Conservation (phyloP, 1,140 invertebrate species). For the Drosophila pachea region DNA sequence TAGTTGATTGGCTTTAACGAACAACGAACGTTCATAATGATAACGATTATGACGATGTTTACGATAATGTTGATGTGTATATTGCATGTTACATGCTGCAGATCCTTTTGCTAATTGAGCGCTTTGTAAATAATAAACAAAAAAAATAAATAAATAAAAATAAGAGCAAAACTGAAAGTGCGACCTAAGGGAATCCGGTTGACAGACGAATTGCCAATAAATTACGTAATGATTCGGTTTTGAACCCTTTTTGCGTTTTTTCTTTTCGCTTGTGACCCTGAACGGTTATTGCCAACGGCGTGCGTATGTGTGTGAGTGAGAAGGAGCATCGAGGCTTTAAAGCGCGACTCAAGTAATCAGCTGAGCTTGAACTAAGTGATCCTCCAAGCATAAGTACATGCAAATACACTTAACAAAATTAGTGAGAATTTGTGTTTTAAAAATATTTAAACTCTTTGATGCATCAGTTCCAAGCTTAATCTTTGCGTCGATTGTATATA, state of each 20-base stretch:
- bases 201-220: slow-evolving; percentile 5
- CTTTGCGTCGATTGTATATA: too few relatives aligned
- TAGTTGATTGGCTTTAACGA: slow-evolving; percentile 38
- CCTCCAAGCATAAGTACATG: slow-evolving; percentile 29
- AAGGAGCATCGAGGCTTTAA: slow-evolving; percentile 18
- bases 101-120: slow-evolving; percentile 4
- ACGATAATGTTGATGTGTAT: slow-evolving; percentile 10
- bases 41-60: slow-evolving; percentile 17
- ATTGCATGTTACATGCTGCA: slow-evolving; percentile 1
- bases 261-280: slow-evolving; percentile 28
- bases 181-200: slow-evolving; percentile 29
- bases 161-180: slow-evolving; percentile 10
- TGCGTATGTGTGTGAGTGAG: slow-evolving; percentile 9
- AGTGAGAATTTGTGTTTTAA: background rate
- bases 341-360: slow-evolving; percentile 28
- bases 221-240: slow-evolving; percentile 33
- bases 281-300: slow-evolving; percentile 14
- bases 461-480: too few relatives aligned
- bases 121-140: too few relatives aligned
- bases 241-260: slow-evolving; percentile 32
- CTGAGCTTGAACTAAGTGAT: slow-evolving; percentile 44
- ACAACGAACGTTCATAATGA: slow-evolving; percentile 30
- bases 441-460: background rate
- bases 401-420: slow-evolving; percentile 11
- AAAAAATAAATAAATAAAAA: too few relatives aligned